Conservation (phyloP, 2,888 invertebrate genomes). For the Pterobdella sp. region DNA sequence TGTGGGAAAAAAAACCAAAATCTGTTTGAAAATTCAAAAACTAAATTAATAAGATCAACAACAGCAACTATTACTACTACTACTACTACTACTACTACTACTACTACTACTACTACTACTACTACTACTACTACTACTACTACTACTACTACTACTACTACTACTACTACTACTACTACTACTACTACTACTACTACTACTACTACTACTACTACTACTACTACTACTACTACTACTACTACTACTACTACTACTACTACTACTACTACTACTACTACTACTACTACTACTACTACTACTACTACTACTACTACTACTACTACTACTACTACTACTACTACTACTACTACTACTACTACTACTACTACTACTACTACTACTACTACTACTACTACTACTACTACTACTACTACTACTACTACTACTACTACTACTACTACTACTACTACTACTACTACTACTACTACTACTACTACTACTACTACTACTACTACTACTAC, state of each 20-base stretch:
- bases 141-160: slow-evolving; percentile 27
- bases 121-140: slow-evolving; percentile 26
- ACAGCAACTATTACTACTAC: slow-evolving; percentile 21
- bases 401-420: slow-evolving; percentile 24
- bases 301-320: slow-evolving; percentile 22
- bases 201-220: slow-evolving; percentile 27
- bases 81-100: slow-evolving; percentile 20
- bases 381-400: slow-evolving; percentile 27
- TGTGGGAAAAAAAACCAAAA: too few relatives aligned
- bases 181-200: slow-evolving; percentile 24
- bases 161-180: slow-evolving; percentile 24
- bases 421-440: slow-evolving; percentile 19
- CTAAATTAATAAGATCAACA: too few relatives aligned
- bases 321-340: slow-evolving; percentile 22
- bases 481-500: slow-evolving; percentile 26
- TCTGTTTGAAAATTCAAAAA: too few relatives aligned
- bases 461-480: slow-evolving; percentile 20
- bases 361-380: slow-evolving; percentile 26
- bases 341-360: slow-evolving; percentile 22
- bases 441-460: slow-evolving; percentile 27
- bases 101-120: slow-evolving; percentile 16
- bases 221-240: slow-evolving; percentile 26
- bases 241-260: slow-evolving; percentile 27
- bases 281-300: slow-evolving; percentile 23
- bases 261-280: slow-evolving; percentile 25